Evolutionary conservation across 2,888 invertebrate genomes (phyloP), one percentile per base, ranked within the genome.

Genomic region (Ctena decussata): DNA sequence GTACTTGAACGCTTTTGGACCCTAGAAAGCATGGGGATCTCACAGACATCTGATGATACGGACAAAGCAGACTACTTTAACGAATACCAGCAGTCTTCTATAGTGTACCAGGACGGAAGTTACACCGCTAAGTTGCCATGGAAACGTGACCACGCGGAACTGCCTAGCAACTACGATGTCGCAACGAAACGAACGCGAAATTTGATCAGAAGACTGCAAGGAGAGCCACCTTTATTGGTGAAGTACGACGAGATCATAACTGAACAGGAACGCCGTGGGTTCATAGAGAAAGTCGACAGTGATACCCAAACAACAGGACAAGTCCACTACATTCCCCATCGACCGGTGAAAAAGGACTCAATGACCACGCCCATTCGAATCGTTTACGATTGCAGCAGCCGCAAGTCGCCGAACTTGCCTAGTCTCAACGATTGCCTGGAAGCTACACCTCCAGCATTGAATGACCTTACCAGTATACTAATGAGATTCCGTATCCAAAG

Each of bases 261-360:
- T 3, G 84, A 86, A n/a, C 85, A 89, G 57, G 77, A 80, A 57
- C 41, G 71, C 21, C 18, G 81, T 0, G 85, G 80, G 12, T 85
- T 87, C 37, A 80, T 85, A 18, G 85, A 87, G 71, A 73, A 71
- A 35, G 76, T 77, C 0, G 15, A n/a, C 18, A 72, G 75, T 35
- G 49, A 76, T 18, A 46, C 21, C 35, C 71, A 18, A 24, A 24
- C 53, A 1, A 57, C 57, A n/a, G 27, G 37, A 18, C 41, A 30
- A n/a, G 41, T 73, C 6, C 89, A 87, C 30, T 89, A 85, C 57
- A 85, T 89, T n/a, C 84, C 86, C 0, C 89, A 88, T 60, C 84
- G 73, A 30, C 46, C 80, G 0, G 89, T 89, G 24, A 80, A 82
- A 60, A 86, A n/a, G n/a, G 83, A 74, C 81, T 89, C 82, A 11